These are phyloP conservation scores for Holcopasites calliopsidis DNA, from an alignment of 1,140 invertebrate species.

Conservation along the genomic window DNA sequence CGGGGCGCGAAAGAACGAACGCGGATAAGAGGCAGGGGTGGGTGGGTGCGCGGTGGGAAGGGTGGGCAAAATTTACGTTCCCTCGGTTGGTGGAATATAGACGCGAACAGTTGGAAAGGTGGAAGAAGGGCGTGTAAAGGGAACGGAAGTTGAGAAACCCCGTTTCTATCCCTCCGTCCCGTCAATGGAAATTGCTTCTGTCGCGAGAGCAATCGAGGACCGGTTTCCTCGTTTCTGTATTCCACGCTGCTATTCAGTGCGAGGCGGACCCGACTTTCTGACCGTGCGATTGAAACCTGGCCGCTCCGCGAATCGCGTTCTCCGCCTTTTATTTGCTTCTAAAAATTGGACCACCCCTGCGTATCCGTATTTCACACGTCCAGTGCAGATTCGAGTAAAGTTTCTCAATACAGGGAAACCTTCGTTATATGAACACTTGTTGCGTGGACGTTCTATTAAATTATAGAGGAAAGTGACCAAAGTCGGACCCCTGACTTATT, in stretches of 20 bases:
- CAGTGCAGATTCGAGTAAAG: neutral
- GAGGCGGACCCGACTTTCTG: conserved; percentile 1
- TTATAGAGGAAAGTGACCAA: too few relatives aligned
- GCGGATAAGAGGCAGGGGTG: neutral
- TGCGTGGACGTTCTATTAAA: too few relatives aligned
- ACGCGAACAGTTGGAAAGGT: neutral
- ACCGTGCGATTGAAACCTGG: conserved; percentile 17
- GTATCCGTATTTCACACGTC: neutral
- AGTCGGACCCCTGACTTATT: too few relatives aligned
- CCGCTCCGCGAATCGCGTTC: neutral
- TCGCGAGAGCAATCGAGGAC: conserved; percentile 23
- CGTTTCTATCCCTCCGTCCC: neutral
- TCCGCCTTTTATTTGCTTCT: neutral
- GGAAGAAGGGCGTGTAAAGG: conserved; percentile 8
- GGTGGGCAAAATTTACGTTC: neutral
- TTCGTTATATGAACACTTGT: too few relatives aligned
- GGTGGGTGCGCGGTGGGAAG: neutral
- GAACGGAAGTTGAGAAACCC: conserved; percentile 39
- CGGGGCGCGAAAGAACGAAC: neutral
- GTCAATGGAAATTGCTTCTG: conserved; percentile 24
- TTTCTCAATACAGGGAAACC: too few relatives aligned
- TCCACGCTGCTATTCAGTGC: neutral
- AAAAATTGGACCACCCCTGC: neutral
- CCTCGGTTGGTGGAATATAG: neutral
- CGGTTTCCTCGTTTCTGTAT: neutral